A percentile compares a stretch with the other conserved stretches of the same genome.
phyloP scores from a whole-genome alignment of 1,140 invertebrate genomes.

The Zaprionus vittiger region DNA sequence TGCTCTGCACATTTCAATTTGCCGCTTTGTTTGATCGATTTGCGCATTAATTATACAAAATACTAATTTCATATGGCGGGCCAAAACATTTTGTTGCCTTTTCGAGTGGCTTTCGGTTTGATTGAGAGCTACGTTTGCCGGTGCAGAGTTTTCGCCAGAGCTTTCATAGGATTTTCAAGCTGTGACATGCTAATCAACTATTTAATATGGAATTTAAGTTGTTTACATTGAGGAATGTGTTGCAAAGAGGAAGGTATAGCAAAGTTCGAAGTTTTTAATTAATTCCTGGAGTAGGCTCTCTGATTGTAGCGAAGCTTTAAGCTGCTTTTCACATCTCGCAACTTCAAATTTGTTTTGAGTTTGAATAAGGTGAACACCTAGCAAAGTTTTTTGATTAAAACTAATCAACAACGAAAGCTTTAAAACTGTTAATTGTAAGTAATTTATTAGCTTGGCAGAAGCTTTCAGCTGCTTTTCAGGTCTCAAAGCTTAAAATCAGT shows the following conservation, averaged over 20 bases:
- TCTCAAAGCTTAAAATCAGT: too few species aligned
- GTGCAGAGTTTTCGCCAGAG: neutral
- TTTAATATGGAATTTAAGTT: neutral
- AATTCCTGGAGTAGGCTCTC: neutral
- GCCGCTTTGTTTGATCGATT: constrained; percentile 1
- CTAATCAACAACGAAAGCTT: too few species aligned
- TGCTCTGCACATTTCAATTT: neutral
- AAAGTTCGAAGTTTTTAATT: neutral
- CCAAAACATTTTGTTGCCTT: neutral
- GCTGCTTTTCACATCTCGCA: too few species aligned
- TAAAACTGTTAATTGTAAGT: too few species aligned
- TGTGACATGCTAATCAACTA: neutral
- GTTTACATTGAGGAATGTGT: neutral
- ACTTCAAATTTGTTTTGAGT: too few species aligned
- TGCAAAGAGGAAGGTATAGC: too few species aligned
- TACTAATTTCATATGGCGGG: neutral
- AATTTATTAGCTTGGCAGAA: too few species aligned
- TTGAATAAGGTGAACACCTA: too few species aligned
- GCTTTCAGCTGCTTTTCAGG: too few species aligned
- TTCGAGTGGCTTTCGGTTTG: neutral
- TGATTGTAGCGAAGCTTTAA: too few species aligned
- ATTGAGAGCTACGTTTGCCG: neutral
- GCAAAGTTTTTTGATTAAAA: too few species aligned
- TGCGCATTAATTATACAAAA: constrained; percentile 5
- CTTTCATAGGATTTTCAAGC: neutral